phyloP scores from a whole-genome alignment of 2,797 vertebrate species.

The Siniperca undulata region DNA sequence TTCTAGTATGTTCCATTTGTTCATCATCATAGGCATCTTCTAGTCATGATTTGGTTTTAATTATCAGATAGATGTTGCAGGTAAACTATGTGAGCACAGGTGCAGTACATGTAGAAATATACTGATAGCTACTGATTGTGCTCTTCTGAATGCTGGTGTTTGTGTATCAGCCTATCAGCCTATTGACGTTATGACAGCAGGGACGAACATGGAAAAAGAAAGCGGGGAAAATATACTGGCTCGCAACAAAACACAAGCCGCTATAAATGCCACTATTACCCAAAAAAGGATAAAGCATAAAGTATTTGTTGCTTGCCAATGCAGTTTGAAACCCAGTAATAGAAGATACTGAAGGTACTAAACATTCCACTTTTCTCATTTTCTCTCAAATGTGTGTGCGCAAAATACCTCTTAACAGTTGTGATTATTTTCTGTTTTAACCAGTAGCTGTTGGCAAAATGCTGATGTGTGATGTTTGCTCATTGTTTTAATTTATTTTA shows the following conservation, averaged over 20 bases:
- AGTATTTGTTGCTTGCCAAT: conserved; percentile 74
- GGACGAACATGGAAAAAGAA: conserved; percentile 44
- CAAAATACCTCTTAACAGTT: conserved; percentile 80
- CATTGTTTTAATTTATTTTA: conserved; percentile 84
- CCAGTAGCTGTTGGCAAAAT: conserved; percentile 78
- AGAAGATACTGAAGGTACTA: conserved; percentile 75
- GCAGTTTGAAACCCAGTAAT: conserved; percentile 75
- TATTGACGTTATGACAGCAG: conserved; percentile 58
- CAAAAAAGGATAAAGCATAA: conserved; percentile 54
- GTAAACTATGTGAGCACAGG: conserved; percentile 68
- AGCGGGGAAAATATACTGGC: conserved; percentile 32
- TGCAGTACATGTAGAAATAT: conserved; percentile 71
- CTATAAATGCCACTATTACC: conserved; percentile 52
- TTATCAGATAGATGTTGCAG: conserved; percentile 78
- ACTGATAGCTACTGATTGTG: conserved; percentile 75
- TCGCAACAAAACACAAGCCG: conserved; percentile 53
- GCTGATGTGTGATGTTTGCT: conserved; percentile 83
- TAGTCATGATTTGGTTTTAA: conserved; percentile 72
- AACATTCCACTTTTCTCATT: conserved; percentile 83
- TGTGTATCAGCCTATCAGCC: conserved; percentile 52
- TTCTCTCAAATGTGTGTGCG: conserved; percentile 76
- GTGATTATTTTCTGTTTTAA: conserved; percentile 78
- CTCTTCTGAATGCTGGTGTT: conserved; percentile 71
- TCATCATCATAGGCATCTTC: conserved; percentile 64
- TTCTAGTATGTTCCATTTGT: conserved; percentile 71